Evolutionary conservation across 2,797 vertebrate species (phyloP).

Genomic region (Sarcophilus harrisii): DNA sequence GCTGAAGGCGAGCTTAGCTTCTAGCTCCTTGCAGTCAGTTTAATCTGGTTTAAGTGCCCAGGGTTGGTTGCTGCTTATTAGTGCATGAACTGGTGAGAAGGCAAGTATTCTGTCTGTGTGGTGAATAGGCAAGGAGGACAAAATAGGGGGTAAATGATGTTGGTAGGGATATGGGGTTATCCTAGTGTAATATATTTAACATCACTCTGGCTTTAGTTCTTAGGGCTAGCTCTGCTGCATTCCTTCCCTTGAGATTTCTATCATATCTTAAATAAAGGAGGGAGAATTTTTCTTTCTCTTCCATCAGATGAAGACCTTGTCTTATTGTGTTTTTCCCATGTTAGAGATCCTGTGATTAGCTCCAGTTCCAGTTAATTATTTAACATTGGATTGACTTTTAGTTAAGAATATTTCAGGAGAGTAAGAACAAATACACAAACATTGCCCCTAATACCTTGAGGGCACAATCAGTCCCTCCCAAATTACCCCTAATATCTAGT

Average conservation of each 20-base stretch:
- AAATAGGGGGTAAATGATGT: neutral
- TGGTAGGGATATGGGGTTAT: neutral
- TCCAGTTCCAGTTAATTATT: neutral
- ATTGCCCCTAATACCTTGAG: neutral
- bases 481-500: neutral
- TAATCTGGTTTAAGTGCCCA: neutral
- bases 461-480: neutral
- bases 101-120: neutral
- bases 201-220: neutral
- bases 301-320: neutral
- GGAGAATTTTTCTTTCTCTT: neutral
- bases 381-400: neutral
- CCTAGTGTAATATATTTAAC: neutral
- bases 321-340: neutral
- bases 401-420: too few species aligned
- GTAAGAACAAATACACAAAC: neutral
- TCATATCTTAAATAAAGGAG: neutral
- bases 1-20: neutral
- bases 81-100: neutral
- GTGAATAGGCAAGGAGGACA: neutral
- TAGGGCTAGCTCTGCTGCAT: neutral
- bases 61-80: neutral
- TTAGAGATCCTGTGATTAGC: neutral
- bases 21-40: neutral
- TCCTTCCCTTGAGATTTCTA: neutral